Percentiles rank a stretch among this genome's conserved stretches.
phyloP scores from a whole-genome alignment of 2,888 invertebrate genomes.

The Listrodromus nycthemerus region DNA sequence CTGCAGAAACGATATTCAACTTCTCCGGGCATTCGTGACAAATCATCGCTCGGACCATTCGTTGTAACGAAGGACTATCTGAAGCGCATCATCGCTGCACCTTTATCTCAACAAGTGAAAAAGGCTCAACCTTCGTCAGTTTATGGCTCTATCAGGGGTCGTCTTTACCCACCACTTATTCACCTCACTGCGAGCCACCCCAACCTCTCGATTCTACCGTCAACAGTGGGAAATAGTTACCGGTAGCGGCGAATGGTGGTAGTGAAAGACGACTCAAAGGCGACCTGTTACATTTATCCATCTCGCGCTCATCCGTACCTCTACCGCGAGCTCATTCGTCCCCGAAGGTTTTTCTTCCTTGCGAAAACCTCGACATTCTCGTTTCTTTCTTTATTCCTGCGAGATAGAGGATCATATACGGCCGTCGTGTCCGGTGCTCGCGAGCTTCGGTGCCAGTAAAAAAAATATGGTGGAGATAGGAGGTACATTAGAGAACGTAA shows the following conservation, averaged over 20 bases:
- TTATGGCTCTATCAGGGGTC: not conserved
- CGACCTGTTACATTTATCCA: slow-evolving; percentile 81
- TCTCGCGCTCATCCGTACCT: not conserved
- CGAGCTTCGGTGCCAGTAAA: slow-evolving; percentile 27
- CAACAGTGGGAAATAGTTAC: not conserved
- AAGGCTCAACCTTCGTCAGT: not conserved
- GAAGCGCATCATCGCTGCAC: too few species aligned
- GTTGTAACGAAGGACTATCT: too few species aligned
- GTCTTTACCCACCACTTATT: not conserved
- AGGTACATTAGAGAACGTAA: slow-evolving; percentile 75
- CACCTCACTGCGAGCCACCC: slow-evolving; percentile 38
- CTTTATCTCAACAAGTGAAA: too few species aligned
- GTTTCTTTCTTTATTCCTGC: not conserved
- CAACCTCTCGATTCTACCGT: slow-evolving; percentile 58
- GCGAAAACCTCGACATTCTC: slow-evolving; percentile 3
- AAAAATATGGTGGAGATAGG: slow-evolving; percentile 11
- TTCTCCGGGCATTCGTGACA: too few species aligned
- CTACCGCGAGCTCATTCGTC: not conserved
- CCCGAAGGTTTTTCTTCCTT: not conserved
- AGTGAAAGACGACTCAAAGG: slow-evolving; percentile 69
- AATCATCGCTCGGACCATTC: too few species aligned
- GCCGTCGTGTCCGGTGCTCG: not conserved
- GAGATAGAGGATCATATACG: slow-evolving; percentile 38
- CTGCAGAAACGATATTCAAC: too few species aligned
- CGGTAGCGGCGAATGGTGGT: not conserved